phyloP scores from a whole-genome alignment of 2,797 vertebrate genomes.

The Trematomus bernacchii region DNA sequence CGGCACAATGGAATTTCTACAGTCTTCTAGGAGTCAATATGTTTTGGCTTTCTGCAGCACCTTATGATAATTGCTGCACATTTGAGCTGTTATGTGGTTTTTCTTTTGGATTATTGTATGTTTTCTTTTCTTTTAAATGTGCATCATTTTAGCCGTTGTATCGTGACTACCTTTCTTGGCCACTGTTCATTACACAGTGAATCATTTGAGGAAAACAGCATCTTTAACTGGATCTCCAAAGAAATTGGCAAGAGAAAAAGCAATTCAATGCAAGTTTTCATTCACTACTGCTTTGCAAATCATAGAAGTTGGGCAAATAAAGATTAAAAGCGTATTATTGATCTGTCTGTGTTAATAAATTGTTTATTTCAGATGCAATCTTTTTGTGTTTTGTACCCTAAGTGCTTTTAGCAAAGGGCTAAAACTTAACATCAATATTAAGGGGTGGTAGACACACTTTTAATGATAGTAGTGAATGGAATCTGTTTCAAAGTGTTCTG shows the following conservation, averaged over 20 bases:
- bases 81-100: too few species aligned
- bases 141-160: too few species aligned
- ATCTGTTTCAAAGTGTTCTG: too few species aligned
- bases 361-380: not conserved
- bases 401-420: too few species aligned
- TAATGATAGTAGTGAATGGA: not conserved
- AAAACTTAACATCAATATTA: not conserved
- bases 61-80: too few species aligned
- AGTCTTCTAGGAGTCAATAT: too few species aligned
- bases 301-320: not conserved
- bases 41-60: too few species aligned
- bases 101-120: too few species aligned
- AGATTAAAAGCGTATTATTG: not conserved
- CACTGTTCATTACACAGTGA: not conserved
- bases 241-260: not conserved
- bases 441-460: not conserved
- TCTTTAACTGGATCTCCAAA: not conserved
- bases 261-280: too few species aligned
- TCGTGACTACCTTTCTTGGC: too few species aligned
- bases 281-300: not conserved
- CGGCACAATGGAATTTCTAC: too few species aligned
- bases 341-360: not conserved
- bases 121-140: too few species aligned
- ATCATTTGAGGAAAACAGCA: not conserved
- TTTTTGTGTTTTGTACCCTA: not conserved